A percentile compares a stretch with the other conserved stretches of the same genome.
Evolutionary conservation across 2,888 invertebrate species (phyloP).

Genomic region (Lamellibrachia columna): DNA sequence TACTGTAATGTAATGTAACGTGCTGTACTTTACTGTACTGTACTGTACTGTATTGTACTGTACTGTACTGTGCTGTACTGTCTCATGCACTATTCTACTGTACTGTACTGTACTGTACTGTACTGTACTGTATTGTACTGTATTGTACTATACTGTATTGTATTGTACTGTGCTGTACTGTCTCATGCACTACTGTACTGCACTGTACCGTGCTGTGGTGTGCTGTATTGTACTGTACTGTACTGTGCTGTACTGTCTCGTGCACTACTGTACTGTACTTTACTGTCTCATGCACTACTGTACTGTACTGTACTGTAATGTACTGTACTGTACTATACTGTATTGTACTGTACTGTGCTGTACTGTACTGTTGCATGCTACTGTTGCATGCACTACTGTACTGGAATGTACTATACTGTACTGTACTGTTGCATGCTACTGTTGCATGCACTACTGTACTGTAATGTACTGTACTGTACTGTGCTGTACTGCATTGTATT

Average conservation of each 20-base stretch:
- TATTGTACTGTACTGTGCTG: conserved; percentile 37
- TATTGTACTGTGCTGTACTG: conserved; percentile 24
- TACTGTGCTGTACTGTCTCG: neutral
- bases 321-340: conserved; percentile 28
- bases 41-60: conserved; percentile 31
- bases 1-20: conserved; percentile 29
- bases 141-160: conserved; percentile 25
- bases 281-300: neutral
- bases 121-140: neutral
- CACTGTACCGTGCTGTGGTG: conserved; percentile 32
- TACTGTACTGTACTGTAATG: conserved; percentile 27
- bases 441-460: no score
- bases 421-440: conserved; percentile 27
- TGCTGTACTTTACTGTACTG: conserved; percentile 35
- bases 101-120: neutral
- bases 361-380: conserved; percentile 18
- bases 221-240: conserved; percentile 36
- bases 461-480: conserved; percentile 30
- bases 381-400: no score
- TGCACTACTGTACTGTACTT: no score
- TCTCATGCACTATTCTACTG: conserved; percentile 33
- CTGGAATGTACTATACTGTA: conserved; percentile 33
- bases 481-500: conserved; percentile 32
- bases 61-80: conserved; percentile 30
- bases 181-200: conserved; percentile 26